These are phyloP conservation scores for Caenorhabditis tropicalis DNA, from an alignment of 1,140 invertebrate species.

Conservation along the genomic window DNA sequence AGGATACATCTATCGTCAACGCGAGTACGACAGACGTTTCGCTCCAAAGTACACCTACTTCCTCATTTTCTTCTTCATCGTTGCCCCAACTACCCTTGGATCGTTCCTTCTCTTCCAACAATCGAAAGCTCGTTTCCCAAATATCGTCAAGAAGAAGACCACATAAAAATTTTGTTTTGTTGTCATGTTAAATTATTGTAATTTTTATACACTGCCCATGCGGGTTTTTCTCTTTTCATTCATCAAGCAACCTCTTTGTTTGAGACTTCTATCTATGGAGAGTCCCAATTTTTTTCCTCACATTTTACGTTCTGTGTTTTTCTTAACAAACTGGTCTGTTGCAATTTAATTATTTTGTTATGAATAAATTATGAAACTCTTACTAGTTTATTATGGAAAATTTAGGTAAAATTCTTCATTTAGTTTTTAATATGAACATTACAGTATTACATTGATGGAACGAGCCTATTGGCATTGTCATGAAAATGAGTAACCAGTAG, in stretches of 20 bases:
- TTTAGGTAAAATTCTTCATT: no score
- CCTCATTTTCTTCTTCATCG: constrained; percentile 90
- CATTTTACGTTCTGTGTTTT: background rate
- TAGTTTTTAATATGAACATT: no score
- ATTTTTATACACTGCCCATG: background rate
- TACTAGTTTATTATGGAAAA: no score
- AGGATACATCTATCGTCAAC: constrained; percentile 85
- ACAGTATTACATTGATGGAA: no score
- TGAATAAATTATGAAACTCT: no score
- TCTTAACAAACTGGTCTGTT: constrained; percentile 16
- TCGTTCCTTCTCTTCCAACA: constrained; percentile 40
- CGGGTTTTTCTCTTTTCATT: background rate
- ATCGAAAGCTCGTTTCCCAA: constrained; percentile 6
- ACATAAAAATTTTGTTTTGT: background rate
- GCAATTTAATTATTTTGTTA: background rate
- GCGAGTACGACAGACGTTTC: constrained; percentile 96
- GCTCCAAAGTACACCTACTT: constrained; percentile 95
- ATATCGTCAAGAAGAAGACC: constrained; percentile 39
- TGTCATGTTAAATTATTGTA: constrained; percentile 7
- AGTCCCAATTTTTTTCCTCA: background rate
- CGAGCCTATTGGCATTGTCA: no score
- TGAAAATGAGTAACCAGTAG: no score
- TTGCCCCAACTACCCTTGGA: constrained; percentile 51
- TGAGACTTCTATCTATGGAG: background rate
- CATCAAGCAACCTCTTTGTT: background rate